Evolutionary conservation across 2,113 vertebrate species (phyloP).

Genomic region (Pollimyrus isidori): DNA sequence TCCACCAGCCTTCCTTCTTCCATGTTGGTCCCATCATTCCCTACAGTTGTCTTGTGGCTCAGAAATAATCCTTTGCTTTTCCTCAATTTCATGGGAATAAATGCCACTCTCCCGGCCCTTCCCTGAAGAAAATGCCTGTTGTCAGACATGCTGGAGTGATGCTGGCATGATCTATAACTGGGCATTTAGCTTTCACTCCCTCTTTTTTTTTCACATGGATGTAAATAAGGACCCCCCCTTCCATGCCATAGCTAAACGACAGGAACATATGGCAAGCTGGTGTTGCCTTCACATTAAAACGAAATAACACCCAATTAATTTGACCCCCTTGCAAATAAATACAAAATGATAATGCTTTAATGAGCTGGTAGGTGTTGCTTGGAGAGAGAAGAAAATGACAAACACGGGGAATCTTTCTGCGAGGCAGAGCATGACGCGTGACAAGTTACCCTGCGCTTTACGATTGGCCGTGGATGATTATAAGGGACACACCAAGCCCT

Average conservation of each 20-base stretch:
- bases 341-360: constrained; percentile 17
- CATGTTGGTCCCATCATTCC: background rate
- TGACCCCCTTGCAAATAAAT: constrained; percentile 11
- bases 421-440: background rate
- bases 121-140: background rate
- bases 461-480: background rate
- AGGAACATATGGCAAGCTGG: constrained; percentile 6
- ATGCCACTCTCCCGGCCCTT: background rate
- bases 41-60: background rate
- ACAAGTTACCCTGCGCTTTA: background rate
- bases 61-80: background rate
- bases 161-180: background rate
- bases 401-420: background rate
- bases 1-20: background rate
- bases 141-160: background rate
- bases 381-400: background rate
- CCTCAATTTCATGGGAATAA: background rate
- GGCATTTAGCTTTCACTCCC: background rate
- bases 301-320: constrained; percentile 18
- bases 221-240: background rate
- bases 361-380: constrained; percentile 4
- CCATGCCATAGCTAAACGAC: background rate
- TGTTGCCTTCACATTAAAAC: constrained; percentile 7
- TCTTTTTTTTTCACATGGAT: background rate
- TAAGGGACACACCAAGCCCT: background rate